Evolutionary conservation across 2,797 vertebrate species (phyloP), one percentile per base, ranked within the genome.

Genomic region (Bradypodion pumilum): DNA sequence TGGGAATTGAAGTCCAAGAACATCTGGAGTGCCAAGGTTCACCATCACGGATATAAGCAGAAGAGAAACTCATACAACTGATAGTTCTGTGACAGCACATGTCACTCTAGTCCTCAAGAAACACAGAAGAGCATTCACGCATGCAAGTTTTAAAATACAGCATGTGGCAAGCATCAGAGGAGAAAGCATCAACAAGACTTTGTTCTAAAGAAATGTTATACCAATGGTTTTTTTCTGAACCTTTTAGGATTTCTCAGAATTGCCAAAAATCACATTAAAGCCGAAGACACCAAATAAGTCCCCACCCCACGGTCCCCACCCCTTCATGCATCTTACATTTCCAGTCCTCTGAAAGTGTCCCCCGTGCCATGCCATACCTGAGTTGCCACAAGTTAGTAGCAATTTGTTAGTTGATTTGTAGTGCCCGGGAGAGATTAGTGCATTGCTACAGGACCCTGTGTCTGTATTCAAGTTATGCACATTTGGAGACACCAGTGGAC

Each of bases 381-480:
- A 97, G 96, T 94, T 97, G 97, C 97, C 98, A 98, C 97, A 97
- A 94, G 98, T 98, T 98, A 98, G 97, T 98, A 99, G 96, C 94
- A 97, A 95, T 98, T 98, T 98, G 97, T 98, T 98, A 99, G 98
- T 98, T 92, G 98, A 97, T 98, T 98, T 98, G 96, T 97, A 97
- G 96, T 98, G 97, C 97, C 97, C 97, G 89, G 98, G 97, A 95
- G 97, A 98, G 93, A 97, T 97, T 95, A 97, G 95, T 93, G 97
- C 96, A 88, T 96, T 96, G 95, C 96, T 95, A 93, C 96, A 95
- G 75, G 93, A 96, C 95, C 96, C 94, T 92, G 96, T 89, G 88
- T 98, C 97, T 87, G 95, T 91, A 83, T 92, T 95, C 93, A 94
- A 88, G 82, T 94, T 95, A 92, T 94, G 88, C 1, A 94, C 83